These are phyloP conservation scores for Holacanthus passer DNA, from an alignment of 2,113 vertebrate species.

Conservation along the genomic window DNA sequence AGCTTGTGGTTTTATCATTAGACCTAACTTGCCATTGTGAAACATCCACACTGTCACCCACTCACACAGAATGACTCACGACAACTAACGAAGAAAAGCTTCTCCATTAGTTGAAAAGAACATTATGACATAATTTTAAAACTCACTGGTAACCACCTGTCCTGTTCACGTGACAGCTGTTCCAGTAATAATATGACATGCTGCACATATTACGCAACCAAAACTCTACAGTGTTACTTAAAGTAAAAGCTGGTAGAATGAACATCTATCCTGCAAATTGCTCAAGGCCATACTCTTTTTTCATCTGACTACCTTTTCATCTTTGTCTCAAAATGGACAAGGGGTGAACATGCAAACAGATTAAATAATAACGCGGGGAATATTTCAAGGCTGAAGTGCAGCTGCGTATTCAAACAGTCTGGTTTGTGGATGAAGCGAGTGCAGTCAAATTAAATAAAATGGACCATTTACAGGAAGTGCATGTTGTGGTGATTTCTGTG, in stretches of 20 bases:
- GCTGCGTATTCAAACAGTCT: not conserved
- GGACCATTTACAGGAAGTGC: not conserved
- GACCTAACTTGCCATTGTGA: not conserved
- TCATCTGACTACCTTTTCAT: conserved; percentile 1
- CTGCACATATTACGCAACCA: not conserved
- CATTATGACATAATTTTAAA: not conserved
- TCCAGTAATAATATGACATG: not conserved
- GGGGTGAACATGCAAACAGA: not conserved
- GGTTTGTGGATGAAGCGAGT: not conserved
- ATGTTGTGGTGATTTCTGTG: not conserved
- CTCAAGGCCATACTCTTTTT: not conserved
- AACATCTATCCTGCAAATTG: not conserved
- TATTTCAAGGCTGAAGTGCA: conserved; percentile 5
- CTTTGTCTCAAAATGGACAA: not conserved
- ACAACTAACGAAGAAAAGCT: conserved; percentile 17
- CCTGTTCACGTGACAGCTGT: not conserved
- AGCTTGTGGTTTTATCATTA: conserved; percentile 42
- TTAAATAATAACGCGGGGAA: not conserved
- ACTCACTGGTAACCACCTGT: not conserved
- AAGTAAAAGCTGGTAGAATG: not conserved
- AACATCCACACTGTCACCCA: conserved; percentile 23
- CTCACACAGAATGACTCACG: conserved; percentile 36
- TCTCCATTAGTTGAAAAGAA: not conserved
- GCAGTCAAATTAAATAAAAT: conserved; percentile 28
- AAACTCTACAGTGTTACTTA: conserved; percentile 1